phyloP scores from a whole-genome alignment of 2,888 invertebrate species.

The Sinohyriopsis cumingii region DNA sequence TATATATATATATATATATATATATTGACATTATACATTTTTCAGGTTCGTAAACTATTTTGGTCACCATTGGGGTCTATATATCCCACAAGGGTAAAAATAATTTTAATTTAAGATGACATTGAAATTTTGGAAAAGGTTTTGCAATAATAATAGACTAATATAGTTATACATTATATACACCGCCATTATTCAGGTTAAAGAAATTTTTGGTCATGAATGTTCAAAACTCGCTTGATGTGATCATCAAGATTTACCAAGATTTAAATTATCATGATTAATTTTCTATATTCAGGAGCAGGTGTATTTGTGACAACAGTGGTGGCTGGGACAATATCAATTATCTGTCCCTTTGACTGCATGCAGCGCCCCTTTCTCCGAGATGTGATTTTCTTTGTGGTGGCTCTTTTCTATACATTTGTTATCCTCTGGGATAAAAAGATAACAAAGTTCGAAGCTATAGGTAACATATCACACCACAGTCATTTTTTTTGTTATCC shows the following conservation, averaged over 20 bases:
- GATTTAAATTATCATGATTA: background rate
- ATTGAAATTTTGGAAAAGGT: too few species aligned
- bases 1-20: too few species aligned
- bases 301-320: conserved; percentile 78
- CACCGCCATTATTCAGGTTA: too few species aligned
- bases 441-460: conserved; percentile 74
- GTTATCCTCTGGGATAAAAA: conserved; percentile 73
- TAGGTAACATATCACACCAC: conserved; percentile 52
- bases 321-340: conserved; percentile 77
- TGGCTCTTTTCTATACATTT: conserved; percentile 74
- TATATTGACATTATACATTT: too few species aligned
- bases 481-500: background rate
- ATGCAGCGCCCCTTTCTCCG: conserved; percentile 75
- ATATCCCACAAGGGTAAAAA: too few species aligned
- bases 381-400: conserved; percentile 75
- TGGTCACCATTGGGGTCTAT: too few species aligned
- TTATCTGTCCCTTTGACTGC: conserved; percentile 75
- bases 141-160: too few species aligned
- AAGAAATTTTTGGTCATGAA: too few species aligned
- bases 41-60: too few species aligned
- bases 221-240: background rate
- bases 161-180: too few species aligned
- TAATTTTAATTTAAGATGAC: too few species aligned
- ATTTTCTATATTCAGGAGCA: conserved; percentile 73
- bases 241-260: background rate